A percentile compares a stretch with the other conserved stretches of the same genome.
phyloP scores from a whole-genome alignment of 2,113 vertebrate genomes.

The Glaucomys volans region DNA sequence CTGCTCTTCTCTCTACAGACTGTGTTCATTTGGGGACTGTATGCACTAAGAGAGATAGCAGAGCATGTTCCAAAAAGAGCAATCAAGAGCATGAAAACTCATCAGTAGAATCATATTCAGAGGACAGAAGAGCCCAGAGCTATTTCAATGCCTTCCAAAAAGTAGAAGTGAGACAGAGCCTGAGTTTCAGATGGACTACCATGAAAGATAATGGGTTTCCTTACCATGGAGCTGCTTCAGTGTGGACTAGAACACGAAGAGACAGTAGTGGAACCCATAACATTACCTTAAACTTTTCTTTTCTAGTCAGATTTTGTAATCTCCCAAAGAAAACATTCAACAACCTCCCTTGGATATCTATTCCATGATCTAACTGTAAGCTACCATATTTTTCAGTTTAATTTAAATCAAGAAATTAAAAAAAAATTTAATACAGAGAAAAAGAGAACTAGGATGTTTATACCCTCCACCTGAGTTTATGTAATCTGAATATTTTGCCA shows the following conservation, averaged over 20 bases:
- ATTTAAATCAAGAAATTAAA: slow-evolving; percentile 5
- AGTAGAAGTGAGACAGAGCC: not conserved
- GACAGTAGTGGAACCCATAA: not conserved
- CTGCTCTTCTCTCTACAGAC: not conserved
- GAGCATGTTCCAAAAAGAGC: not conserved
- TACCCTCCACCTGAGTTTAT: not conserved
- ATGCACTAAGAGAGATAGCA: not conserved
- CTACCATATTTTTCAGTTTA: not conserved
- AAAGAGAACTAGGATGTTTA: not conserved
- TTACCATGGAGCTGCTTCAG: not conserved
- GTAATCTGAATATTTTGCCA: not conserved
- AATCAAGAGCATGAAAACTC: not conserved
- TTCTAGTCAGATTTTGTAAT: not conserved
- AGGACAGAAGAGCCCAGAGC: not conserved
- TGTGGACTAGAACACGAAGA: not conserved
- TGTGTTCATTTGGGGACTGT: not conserved
- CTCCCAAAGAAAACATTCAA: not conserved
- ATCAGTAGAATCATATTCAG: not conserved
- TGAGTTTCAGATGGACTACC: not conserved
- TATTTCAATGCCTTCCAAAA: not conserved
- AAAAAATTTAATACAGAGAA: not conserved
- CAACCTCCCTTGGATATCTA: not conserved
- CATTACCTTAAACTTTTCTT: not conserved
- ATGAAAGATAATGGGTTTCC: not conserved
- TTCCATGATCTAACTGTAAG: not conserved